A percentile compares a stretch with the other conserved stretches of the same genome.
Conservation (phyloP, 2,888 invertebrate species). For the Eupeodes latifasciatus region DNA sequence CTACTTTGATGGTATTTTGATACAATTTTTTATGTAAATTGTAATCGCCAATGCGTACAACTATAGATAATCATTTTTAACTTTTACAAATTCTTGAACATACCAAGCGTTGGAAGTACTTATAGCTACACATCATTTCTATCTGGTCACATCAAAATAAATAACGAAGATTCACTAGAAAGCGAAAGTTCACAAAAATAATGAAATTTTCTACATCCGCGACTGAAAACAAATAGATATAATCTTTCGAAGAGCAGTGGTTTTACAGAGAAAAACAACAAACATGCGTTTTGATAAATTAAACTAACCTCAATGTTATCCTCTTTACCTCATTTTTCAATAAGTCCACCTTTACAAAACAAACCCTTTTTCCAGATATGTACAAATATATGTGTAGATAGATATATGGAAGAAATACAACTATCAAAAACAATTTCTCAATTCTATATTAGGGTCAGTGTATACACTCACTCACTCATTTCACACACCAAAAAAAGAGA, state of each 20-base stretch:
- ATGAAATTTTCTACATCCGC: not conserved
- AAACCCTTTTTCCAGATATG: not conserved
- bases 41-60: too few species aligned
- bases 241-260: not conserved
- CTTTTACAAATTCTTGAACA: too few species aligned
- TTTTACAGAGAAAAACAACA: not conserved
- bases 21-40: too few species aligned
- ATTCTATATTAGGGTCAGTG: constrained; percentile 9
- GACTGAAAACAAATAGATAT: not conserved
- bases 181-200: not conserved
- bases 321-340: not conserved
- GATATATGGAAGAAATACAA: not conserved
- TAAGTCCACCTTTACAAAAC: not conserved
- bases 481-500: constrained; percentile 3
- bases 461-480: constrained; percentile 22
- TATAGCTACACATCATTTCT: not conserved
- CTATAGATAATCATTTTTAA: too few species aligned
- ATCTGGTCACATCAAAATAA: not conserved
- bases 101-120: too few species aligned
- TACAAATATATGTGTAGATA: not conserved
- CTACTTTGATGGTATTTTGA: too few species aligned
- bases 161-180: not conserved
- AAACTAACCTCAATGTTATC: not conserved
- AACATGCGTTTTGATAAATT: not conserved
- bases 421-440: constrained; percentile 48